These are phyloP conservation scores for Ditylenchus weischeri DNA, from an alignment of 2,888 invertebrate genomes.

Conservation along the genomic window DNA sequence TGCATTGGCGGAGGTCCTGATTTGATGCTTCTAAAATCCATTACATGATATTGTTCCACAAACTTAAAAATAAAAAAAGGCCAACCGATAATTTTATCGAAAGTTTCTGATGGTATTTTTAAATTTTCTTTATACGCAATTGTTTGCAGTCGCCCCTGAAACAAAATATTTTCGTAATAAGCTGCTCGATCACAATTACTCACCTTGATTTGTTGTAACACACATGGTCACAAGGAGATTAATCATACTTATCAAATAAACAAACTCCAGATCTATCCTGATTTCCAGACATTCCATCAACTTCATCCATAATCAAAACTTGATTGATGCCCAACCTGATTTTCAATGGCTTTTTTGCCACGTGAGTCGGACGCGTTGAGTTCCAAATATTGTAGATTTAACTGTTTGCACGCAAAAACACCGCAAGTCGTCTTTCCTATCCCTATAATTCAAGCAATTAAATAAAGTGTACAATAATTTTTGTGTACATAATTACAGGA, in stretches of 20 bases:
- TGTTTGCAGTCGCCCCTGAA: slow-evolving; percentile 80
- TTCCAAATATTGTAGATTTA: slow-evolving; percentile 84
- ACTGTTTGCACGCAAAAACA: slow-evolving; percentile 77
- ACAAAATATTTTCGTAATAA: slow-evolving; percentile 41
- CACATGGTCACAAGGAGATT: background rate
- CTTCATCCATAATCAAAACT: slow-evolving; percentile 98
- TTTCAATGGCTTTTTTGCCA: slow-evolving; percentile 56
- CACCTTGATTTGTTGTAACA: slow-evolving; percentile 78
- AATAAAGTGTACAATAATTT: too few relatives aligned
- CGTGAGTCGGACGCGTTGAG: slow-evolving; percentile 96
- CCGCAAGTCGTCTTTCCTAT: slow-evolving; percentile 76
- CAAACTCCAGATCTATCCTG: slow-evolving; percentile 90
- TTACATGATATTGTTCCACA: too few relatives aligned
- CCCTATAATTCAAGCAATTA: slow-evolving; percentile 75
- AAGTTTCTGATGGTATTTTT: slow-evolving; percentile 70
- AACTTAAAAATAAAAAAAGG: too few relatives aligned
- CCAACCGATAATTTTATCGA: slow-evolving; percentile 71
- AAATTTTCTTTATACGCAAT: slow-evolving; percentile 86
- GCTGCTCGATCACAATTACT: slow-evolving; percentile 21
- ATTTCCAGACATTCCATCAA: slow-evolving; percentile 99
- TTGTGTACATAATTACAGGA: slow-evolving; percentile 64
- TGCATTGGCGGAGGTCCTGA: slow-evolving; percentile 76
- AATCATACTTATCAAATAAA: background rate
- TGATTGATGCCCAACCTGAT: slow-evolving; percentile 68
- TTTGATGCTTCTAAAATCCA: slow-evolving; percentile 68